Conservation (phyloP, 2,888 invertebrate species). For the Pantelozetes paolii region DNA sequence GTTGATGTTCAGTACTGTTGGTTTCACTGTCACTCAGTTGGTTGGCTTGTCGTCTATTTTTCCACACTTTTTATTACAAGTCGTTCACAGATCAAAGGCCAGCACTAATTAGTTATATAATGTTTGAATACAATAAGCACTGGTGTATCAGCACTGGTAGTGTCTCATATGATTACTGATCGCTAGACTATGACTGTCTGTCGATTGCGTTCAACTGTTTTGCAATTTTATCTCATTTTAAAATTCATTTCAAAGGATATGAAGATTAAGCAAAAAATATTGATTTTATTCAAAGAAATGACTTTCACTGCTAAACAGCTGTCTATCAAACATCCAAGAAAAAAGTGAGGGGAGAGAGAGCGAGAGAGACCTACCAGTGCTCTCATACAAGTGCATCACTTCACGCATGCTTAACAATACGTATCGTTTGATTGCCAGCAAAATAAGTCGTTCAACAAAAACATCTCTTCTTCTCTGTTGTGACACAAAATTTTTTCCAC, state of each 20-base stretch:
- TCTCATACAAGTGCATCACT: not conserved
- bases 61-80: not conserved
- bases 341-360: not conserved
- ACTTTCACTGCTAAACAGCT: constrained; percentile 34
- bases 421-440: constrained; percentile 20
- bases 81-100: constrained; percentile 32
- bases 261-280: constrained; percentile 1
- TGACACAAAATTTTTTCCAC: not conserved
- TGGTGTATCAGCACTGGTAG: too few species aligned
- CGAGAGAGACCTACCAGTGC: not conserved
- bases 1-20: not conserved
- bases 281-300: constrained; percentile 26
- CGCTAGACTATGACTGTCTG: constrained; percentile 14
- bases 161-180: constrained; percentile 1
- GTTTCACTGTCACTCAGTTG: not conserved
- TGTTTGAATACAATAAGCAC: not conserved
- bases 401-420: constrained; percentile 32
- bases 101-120: constrained; percentile 22
- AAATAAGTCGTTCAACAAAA: constrained; percentile 19
- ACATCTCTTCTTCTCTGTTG: not conserved
- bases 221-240: constrained; percentile 21
- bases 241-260: not conserved
- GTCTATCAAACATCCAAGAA: constrained; percentile 1
- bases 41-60: not conserved
- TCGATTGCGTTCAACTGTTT: not conserved